Base-by-base conservation (phyloP, 2,888 invertebrate species). In the Orthosia gothica region DNA sequence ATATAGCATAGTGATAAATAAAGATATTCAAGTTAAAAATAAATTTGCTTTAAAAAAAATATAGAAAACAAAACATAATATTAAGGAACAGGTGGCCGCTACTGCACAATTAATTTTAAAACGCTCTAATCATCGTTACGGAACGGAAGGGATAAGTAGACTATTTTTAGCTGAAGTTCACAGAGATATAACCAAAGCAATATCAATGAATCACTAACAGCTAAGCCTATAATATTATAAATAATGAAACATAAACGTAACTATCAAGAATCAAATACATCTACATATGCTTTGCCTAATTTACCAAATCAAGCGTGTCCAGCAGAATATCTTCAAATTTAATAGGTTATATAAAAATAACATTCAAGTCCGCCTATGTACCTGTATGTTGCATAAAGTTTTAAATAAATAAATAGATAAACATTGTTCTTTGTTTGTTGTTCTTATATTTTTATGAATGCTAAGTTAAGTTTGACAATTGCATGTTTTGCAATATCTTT, bases 91-190 rank as follows among this genome's bases (percentile, higher is more conserved):
- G 54, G 49, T 77, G 26, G 62, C 26, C 1, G 54, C 55, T 52
- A 57, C 64, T 49, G 69, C 23, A 49, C 3, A 16, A 5, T 69
- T 62, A 45, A 76, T 76, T 79, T 57, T 12, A 52, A 68, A 75
- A 57, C 32, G 1, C 2, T 12, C 40, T 76, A 76, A 79, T 76
- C 61, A 2, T 57, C 20, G 57, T 68, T 65, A 58, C 3, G 32
- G 59, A 54, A 32, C 57, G n/a, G 54, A 77, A 77, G 45, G 70
- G 82, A 79, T 79, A 82, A 55, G 49, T 50, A 23, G 45, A 47
- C 47, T 80, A 82, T 82, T 77, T 71, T 80, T 80, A 78, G 26
- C 55, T 49, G 55, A 65, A 78, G 23, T 65, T 78, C 47, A 62
- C 26, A 66, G 12, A 59, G 77, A 82, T 76, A 79, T 76, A 79